Percentiles rank a stretch among this genome's conserved stretches.
Conservation (phyloP, 2,797 vertebrate genomes). For the Mormyrops boulengeri region DNA sequence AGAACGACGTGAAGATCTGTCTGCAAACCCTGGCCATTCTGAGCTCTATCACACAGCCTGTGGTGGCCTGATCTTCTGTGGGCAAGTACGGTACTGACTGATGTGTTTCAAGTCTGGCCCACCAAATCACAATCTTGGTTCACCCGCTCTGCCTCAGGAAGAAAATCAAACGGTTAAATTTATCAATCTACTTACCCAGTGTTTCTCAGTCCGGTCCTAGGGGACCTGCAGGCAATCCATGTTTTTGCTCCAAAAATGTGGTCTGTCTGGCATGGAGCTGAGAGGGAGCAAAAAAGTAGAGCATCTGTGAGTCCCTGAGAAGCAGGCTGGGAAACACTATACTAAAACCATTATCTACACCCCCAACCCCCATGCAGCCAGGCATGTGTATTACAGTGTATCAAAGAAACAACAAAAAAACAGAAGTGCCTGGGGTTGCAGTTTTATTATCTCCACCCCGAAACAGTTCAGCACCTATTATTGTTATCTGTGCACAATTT, state of each 20-base stretch:
- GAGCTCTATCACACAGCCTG: not conserved
- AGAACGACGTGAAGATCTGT: not conserved
- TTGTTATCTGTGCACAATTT: not conserved
- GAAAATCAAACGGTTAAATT: not conserved
- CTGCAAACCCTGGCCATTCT: not conserved
- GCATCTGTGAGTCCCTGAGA: not conserved
- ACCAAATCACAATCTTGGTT: not conserved
- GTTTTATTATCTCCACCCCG: not conserved
- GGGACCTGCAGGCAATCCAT: not conserved
- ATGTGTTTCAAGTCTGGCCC: not conserved
- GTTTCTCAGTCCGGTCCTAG: not conserved
- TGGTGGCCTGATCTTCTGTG: not conserved
- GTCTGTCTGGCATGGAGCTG: not conserved
- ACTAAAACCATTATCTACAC: not conserved
- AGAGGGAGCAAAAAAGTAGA: not conserved
- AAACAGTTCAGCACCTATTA: not conserved
- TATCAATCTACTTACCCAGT: not conserved
- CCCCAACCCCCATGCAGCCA: not conserved
- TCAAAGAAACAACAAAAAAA: not conserved
- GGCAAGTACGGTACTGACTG: not conserved
- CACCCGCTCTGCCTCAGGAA: not conserved
- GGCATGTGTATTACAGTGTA: not conserved
- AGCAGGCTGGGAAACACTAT: not conserved
- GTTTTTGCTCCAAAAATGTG: not conserved
- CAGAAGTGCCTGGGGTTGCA: not conserved